Evolutionary conservation across 2,113 vertebrate genomes (phyloP).

Genomic region (Hassar affinis): DNA sequence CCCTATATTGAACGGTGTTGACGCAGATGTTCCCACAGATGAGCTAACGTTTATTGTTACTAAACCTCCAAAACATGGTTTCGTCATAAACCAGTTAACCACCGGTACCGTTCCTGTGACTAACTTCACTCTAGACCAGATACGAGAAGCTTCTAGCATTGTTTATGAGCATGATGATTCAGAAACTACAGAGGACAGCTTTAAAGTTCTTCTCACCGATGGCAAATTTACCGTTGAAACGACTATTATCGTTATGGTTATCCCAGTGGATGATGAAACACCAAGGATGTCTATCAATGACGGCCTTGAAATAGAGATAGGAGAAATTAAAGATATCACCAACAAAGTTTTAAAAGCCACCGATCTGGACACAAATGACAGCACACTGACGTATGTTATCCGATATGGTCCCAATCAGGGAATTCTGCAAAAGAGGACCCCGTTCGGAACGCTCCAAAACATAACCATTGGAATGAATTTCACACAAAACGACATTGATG

Average conservation of each 20-base stretch:
- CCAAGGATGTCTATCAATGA: slow-evolving; percentile 92
- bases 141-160: slow-evolving; percentile 87
- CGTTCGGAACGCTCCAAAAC: slow-evolving; percentile 75
- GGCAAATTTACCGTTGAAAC: slow-evolving; percentile 81
- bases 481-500: slow-evolving; percentile 90
- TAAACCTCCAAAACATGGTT: slow-evolving; percentile 81
- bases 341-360: slow-evolving; percentile 86
- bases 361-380: slow-evolving; percentile 92
- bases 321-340: slow-evolving; percentile 81
- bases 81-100: slow-evolving; percentile 84
- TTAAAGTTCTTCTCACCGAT: slow-evolving; percentile 84
- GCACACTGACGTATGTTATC: slow-evolving; percentile 79
- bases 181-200: slow-evolving; percentile 87
- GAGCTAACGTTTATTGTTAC: slow-evolving; percentile 81
- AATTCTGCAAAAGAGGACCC: slow-evolving; percentile 75
- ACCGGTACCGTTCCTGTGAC: slow-evolving; percentile 81
- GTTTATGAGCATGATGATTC: slow-evolving; percentile 93
- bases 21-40: slow-evolving; percentile 83
- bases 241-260: slow-evolving; percentile 80
- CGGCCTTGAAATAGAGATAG: slow-evolving; percentile 88
- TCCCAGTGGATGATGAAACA: slow-evolving; percentile 93
- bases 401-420: slow-evolving; percentile 86
- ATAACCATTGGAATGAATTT: slow-evolving; percentile 91
- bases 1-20: slow-evolving; percentile 86
- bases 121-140: slow-evolving; percentile 88